Base-by-base conservation (phyloP, 2,113 vertebrate species). In the Myrmophylax atrothorax region DNA sequence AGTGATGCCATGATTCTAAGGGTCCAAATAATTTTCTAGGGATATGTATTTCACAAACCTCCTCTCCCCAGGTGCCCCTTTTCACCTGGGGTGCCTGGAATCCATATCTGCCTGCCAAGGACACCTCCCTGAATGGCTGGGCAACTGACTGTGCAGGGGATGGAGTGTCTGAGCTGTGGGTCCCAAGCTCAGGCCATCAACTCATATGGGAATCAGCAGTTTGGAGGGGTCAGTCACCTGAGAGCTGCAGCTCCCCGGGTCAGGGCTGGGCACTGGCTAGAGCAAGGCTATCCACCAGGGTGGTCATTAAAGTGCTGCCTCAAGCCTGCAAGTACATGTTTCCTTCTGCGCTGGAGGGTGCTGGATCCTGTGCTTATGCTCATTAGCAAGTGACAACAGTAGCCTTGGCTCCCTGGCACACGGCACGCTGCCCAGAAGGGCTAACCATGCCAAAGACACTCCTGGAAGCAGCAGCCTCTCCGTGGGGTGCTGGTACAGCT, bases 401-500 rank as follows among this genome's bases (percentile, higher is more conserved):
- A 96, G 93, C 66, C 26, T 78, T 84, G 70, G 85, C 93, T 97
- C 94, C 93, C 60, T 96, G 85, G 97, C 84, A 95, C 80, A 87
- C 7, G 3, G 80, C 40, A 28, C 1, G 0, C 66, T 92, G 75
- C 70, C 94, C 3, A 1, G 37, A 60, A 88, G 44, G 76, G 49
- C 89, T 95, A 84, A 10, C 55, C 44, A 26, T 22, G 91, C 69
- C 89, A 90, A 72, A 76, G 67, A 58, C 66, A 37, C 66, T 82
- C 58, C 80, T 69, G 66, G 56, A 68, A 78, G 81, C 77, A 77
- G 56, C 74, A 79, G 62, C 49, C 13, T 89, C 68, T 84, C 60
- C 1, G 15, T 0, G 0, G 72, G 46, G 16, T 14, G 26, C 60
- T 83, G 84, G 62, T 42, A 72, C 3, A 10, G 42, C 64, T 5